Conservation (phyloP, 2,888 invertebrate genomes). For the Machimus atricapillus region DNA sequence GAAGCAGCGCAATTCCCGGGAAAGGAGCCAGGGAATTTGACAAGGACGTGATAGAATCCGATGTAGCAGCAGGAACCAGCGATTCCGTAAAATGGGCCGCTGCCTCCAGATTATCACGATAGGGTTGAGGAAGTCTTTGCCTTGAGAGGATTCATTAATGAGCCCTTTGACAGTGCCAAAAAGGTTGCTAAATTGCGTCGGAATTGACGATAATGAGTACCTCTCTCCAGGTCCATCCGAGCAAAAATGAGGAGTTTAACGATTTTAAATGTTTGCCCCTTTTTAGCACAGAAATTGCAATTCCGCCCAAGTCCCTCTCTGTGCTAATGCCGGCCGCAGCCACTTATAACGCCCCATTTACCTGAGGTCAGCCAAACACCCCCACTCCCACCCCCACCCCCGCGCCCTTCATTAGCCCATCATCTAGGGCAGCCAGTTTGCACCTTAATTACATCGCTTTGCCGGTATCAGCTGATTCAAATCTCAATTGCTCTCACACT, state of each 20-base stretch:
- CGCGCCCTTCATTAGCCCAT: not conserved
- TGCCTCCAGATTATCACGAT: constrained; percentile 6
- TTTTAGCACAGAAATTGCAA: not conserved
- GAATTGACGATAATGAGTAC: constrained; percentile 8
- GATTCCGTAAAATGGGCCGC: not conserved
- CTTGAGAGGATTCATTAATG: constrained; percentile 24
- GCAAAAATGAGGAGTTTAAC: not conserved
- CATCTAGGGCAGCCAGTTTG: not conserved
- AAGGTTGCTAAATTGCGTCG: constrained; percentile 5
- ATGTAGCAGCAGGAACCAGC: not conserved
- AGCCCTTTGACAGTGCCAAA: not conserved
- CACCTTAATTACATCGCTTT: constrained; percentile 12
- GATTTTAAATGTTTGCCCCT: not conserved
- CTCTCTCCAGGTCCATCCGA: not conserved
- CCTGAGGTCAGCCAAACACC: not conserved
- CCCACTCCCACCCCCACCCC: not conserved
- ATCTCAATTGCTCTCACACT: not conserved
- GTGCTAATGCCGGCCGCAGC: not conserved
- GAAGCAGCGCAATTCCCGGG: not conserved
- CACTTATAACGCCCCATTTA: not conserved
- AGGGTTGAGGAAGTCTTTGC: not conserved
- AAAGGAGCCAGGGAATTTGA: constrained; percentile 10
- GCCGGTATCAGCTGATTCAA: constrained; percentile 2
- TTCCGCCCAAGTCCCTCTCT: not conserved
- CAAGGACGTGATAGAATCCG: not conserved